These are phyloP conservation scores for zebrafish (Danio rerio) DNA, from an alignment of 2,113 vertebrate genomes.

Conservation along the genomic window DNA sequence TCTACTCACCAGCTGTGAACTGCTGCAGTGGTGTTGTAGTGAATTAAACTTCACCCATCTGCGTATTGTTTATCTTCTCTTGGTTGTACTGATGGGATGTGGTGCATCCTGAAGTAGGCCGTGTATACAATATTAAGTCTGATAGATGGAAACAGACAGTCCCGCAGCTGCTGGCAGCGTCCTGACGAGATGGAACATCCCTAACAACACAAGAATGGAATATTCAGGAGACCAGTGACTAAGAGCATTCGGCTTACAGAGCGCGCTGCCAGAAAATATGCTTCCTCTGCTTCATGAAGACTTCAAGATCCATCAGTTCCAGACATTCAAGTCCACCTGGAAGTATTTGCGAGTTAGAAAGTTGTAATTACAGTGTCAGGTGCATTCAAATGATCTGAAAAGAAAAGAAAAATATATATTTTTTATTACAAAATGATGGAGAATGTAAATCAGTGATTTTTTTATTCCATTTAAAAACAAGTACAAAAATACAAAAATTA, in stretches of 20 bases:
- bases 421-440: too few relatives aligned
- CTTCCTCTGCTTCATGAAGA: background rate
- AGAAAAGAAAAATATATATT: too few relatives aligned
- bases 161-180: background rate
- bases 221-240: conserved; percentile 6
- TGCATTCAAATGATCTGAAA: too few relatives aligned
- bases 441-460: too few relatives aligned
- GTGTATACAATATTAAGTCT: conserved; percentile 25
- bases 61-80: background rate
- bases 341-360: too few relatives aligned
- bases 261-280: background rate
- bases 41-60: background rate
- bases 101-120: background rate
- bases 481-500: too few relatives aligned
- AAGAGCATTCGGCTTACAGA: background rate
- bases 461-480: too few relatives aligned
- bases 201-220: background rate
- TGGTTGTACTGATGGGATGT: background rate
- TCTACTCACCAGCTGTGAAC: background rate
- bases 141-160: conserved; percentile 14
- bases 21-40: background rate
- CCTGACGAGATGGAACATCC: conserved; percentile 4
- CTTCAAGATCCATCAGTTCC: background rate
- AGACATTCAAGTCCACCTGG: too few relatives aligned
- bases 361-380: too few relatives aligned